These are phyloP conservation scores for Litocranius walleri DNA, from an alignment of 2,113 vertebrate genomes.

Conservation along the genomic window DNA sequence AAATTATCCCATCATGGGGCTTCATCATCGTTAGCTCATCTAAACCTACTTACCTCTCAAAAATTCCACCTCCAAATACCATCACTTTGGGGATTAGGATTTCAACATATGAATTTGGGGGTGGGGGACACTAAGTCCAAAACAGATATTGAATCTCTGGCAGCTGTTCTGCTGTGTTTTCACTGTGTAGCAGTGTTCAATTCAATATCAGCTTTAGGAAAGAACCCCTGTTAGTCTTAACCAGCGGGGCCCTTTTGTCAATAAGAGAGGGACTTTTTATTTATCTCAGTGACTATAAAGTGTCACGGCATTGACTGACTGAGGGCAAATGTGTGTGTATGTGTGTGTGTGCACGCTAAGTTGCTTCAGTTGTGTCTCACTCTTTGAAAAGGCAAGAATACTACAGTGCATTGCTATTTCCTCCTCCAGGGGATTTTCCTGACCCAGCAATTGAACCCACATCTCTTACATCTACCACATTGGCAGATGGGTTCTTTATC, in stretches of 20 bases:
- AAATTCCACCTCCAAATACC: not conserved
- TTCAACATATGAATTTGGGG: not conserved
- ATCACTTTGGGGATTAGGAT: not conserved
- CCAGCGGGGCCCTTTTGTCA: not conserved
- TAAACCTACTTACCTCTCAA: not conserved
- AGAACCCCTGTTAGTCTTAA: not conserved
- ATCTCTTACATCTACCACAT: not conserved
- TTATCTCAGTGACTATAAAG: too few species aligned
- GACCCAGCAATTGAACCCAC: not conserved
- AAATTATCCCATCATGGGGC: not conserved
- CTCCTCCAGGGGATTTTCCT: not conserved
- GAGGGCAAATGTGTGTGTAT: not conserved
- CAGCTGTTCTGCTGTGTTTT: too few species aligned
- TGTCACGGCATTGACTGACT: too few species aligned
- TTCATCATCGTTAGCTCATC: not conserved
- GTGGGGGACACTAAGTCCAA: not conserved
- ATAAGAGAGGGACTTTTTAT: not conserved
- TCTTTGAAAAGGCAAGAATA: not conserved
- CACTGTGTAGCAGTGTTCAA: not conserved
- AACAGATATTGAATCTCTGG: not conserved
- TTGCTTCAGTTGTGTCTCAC: not conserved
- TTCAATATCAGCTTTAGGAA: not conserved
- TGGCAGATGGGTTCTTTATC: not conserved
- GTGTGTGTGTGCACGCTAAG: fast-evolving
- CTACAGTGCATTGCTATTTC: not conserved